Conservation (phyloP, 2,888 invertebrate genomes). For the Nipponacmea schrenckii region DNA sequence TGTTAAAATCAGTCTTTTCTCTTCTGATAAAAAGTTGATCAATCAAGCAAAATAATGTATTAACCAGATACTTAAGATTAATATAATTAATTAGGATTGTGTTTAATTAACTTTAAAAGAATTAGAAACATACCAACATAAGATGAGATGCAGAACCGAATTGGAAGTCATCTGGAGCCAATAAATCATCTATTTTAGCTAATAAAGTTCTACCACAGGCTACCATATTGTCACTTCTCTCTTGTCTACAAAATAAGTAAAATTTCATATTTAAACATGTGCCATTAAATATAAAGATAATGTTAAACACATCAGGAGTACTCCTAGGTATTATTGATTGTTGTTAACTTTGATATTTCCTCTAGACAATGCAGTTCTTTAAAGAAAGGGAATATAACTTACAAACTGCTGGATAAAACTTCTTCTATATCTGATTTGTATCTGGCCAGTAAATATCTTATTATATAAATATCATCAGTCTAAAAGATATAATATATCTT, state of each 20-base stretch:
- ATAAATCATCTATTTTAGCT: constrained; percentile 45
- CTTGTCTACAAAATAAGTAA: constrained; percentile 39
- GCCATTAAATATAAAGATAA: too few species aligned
- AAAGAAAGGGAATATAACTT: constrained; percentile 28
- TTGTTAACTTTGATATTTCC: too few species aligned
- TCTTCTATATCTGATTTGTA: constrained; percentile 46
- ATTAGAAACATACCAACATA: constrained; percentile 36
- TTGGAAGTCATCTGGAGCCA: constrained; percentile 41
- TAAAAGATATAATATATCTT: constrained; percentile 19
- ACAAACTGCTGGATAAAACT: constrained; percentile 48
- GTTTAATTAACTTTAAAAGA: too few species aligned
- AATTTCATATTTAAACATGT: background rate
- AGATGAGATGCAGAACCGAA: constrained; percentile 49
- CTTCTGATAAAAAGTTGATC: too few species aligned
- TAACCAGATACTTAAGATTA: background rate
- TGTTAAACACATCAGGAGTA: too few species aligned
- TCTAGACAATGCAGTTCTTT: too few species aligned
- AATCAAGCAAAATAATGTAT: background rate
- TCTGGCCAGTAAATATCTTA: constrained; percentile 38
- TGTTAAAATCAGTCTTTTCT: background rate
- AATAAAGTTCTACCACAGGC: constrained; percentile 44
- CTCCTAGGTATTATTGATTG: too few species aligned
- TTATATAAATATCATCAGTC: constrained; percentile 43
- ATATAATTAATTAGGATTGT: background rate
- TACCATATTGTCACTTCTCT: constrained; percentile 49